Evolutionary conservation across 2,797 vertebrate species (phyloP), one percentile per base, ranked within the genome.

Genomic region (Chelmon rostratus): DNA sequence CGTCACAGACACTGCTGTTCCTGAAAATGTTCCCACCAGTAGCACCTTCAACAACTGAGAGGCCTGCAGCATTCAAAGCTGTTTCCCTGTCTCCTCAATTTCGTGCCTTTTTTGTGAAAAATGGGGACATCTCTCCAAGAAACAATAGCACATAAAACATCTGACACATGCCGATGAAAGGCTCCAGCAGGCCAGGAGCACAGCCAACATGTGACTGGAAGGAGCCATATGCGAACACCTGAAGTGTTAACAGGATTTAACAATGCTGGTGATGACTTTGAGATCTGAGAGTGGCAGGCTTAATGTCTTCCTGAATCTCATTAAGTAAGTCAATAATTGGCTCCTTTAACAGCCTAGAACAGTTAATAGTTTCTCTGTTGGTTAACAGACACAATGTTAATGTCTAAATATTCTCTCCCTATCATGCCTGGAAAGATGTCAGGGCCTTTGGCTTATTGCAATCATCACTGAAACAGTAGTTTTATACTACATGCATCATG

Each of bases 271-370:
- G 62, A 70, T 62, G 49, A 62, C 42, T 40, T 6, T 42, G 23
- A 49, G n/a, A 75, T 68, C 13, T 44, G 25, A 28, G 65, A 83
- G 31, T 64, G 64, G n/a, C 63, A 71, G 54, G 25, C 47, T 21
- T 54, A 35, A 62, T 66, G 40, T 57, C 7, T 53, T 46, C 40
- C 46, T 71, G 11, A 57, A 25, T 72, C 62, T 75, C 72, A 66
- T 82, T 73, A 76, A 66, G 50, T 59, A 52, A 72, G 52, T 73
- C 68, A 79, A 77, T 76, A 68, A 78, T 66, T 65, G 31, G 11
- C 21, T 71, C 9, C 15, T 3, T 76, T n/a, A 67, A 69, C 52
- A 2, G 19, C 31, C 46, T 61, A 6, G 33, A 58, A 62, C 2
- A 2, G 19, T 63, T 68, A 40, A 82, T 77, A 56, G 56, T 64